Evolutionary conservation across 92 coral and sea anemone genomes (phyloP).

Genomic region (Heliopora coerulea): DNA sequence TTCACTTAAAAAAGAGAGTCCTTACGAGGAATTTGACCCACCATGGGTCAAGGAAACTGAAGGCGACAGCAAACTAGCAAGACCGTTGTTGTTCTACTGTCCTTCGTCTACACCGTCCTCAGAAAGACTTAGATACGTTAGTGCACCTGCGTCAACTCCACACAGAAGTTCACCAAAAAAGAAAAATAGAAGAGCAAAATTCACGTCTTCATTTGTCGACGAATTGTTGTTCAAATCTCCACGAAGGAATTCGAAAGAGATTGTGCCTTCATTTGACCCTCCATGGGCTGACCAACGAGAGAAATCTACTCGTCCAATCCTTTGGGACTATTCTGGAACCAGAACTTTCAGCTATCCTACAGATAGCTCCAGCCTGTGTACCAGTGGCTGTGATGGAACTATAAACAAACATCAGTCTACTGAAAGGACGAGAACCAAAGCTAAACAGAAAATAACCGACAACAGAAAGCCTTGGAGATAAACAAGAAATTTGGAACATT

Average conservation of each 20-base stretch:
- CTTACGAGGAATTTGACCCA: constrained; percentile 67
- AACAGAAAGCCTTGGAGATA: no score
- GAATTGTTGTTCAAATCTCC: constrained; percentile 69
- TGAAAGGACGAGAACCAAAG: background rate
- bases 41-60: constrained; percentile 73
- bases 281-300: constrained; percentile 67
- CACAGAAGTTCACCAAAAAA: constrained; percentile 20
- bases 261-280: constrained; percentile 52
- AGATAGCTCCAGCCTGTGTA: background rate
- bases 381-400: background rate
- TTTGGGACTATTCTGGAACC: constrained; percentile 54
- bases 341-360: background rate
- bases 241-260: background rate
- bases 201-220: constrained; percentile 73
- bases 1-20: constrained; percentile 59
- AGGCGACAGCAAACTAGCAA: constrained; percentile 39
- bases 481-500: no score
- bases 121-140: background rate
- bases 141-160: constrained; percentile 24
- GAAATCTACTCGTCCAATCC: constrained; percentile 46
- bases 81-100: constrained; percentile 82
- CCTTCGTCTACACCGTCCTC: no score
- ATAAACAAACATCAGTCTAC: no score
- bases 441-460: background rate
- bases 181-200: constrained; percentile 60